Conservation (phyloP, 2,113 vertebrate genomes). For the Cephalopterus ornatus region DNA sequence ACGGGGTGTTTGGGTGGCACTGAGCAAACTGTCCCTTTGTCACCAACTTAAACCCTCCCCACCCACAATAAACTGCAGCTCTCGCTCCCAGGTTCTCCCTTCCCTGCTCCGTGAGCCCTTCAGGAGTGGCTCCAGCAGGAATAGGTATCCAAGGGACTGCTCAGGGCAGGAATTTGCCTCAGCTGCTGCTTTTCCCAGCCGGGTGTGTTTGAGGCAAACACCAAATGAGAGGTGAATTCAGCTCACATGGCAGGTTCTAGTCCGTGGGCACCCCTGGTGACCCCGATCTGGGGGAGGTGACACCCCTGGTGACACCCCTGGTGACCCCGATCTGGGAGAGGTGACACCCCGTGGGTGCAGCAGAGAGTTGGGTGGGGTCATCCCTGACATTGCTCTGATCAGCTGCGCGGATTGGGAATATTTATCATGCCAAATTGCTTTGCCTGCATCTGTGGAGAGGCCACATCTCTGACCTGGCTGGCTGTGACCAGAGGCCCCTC, state of each 20-base stretch:
- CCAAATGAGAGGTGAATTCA: not conserved
- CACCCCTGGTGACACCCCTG: not conserved
- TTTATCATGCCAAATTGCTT: not conserved
- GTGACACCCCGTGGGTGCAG: not conserved
- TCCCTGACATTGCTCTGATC: not conserved
- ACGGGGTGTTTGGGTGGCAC: not conserved
- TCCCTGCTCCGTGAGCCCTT: not conserved
- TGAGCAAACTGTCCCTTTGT: not conserved
- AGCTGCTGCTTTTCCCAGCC: not conserved
- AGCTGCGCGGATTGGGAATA: not conserved
- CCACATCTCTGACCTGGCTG: not conserved
- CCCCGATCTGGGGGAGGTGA: too few relatives aligned
- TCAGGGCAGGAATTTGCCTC: not conserved
- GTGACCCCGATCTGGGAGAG: not conserved
- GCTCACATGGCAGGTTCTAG: not conserved
- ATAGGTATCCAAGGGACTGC: fast-evolving
- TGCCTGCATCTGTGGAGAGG: not conserved
- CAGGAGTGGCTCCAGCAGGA: not conserved
- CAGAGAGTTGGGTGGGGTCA: not conserved
- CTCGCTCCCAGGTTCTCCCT: fast-evolving
- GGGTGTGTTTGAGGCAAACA: not conserved
- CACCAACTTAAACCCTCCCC: not conserved
- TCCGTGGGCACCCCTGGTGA: not conserved
- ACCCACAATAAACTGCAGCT: fast-evolving
- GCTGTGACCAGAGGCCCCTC: not conserved